Evolutionary conservation across 2,113 vertebrate species (phyloP).

Genomic region (Oncorhynchus masou): DNA sequence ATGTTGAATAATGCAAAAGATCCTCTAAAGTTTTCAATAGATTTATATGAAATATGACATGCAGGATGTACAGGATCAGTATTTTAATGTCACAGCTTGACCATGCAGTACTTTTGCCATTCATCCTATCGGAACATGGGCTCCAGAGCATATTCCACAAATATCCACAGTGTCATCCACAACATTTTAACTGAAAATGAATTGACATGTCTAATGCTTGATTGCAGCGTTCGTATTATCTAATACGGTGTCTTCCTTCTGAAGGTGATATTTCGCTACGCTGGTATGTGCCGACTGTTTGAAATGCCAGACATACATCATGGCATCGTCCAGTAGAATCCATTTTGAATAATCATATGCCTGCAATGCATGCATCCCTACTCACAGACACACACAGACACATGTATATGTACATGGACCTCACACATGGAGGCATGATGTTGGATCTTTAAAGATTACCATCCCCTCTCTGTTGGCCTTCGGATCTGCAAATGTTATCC

Average conservation of each 20-base stretch:
- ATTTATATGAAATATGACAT: too few species aligned
- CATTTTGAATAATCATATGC: constrained; percentile 3
- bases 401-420: background rate
- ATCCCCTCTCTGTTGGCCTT: constrained; percentile 10
- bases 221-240: background rate
- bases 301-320: background rate
- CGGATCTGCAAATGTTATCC: constrained; percentile 20
- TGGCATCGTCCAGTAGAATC: background rate
- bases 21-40: too few species aligned
- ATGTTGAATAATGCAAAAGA: too few species aligned
- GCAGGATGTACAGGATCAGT: too few species aligned
- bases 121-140: background rate
- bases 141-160: background rate
- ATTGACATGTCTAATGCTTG: background rate
- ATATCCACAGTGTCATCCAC: background rate
- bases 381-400: background rate
- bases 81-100: too few species aligned
- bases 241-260: background rate
- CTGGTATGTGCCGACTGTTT: constrained; percentile 1
- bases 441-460: background rate
- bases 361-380: background rate
- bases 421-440: background rate
- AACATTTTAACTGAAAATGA: background rate
- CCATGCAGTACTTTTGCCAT: background rate
- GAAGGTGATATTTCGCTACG: background rate